A percentile compares a stretch with the other conserved stretches of the same genome.
These are phyloP conservation scores for Liposcelis brunnea DNA, from an alignment of 2,888 invertebrate genomes.

Conservation along the genomic window DNA sequence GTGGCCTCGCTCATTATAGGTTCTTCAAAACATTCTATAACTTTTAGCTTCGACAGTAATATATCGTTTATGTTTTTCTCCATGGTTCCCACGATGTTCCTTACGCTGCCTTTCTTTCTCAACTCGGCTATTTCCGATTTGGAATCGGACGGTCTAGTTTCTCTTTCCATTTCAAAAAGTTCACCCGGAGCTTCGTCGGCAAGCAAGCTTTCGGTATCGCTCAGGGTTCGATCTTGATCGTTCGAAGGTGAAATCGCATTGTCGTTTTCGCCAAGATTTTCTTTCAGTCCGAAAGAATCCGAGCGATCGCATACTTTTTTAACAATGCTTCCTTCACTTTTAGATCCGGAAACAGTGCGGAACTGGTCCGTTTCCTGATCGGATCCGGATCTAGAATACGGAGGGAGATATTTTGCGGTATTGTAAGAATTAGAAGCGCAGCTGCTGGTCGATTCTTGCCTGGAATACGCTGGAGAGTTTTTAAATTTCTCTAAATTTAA, in stretches of 20 bases:
- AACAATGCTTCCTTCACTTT: too few species aligned
- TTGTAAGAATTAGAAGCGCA: slow-evolving; percentile 10
- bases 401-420: slow-evolving; percentile 3
- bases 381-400: background rate
- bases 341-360: too few species aligned
- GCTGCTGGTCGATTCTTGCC: slow-evolving; percentile 11
- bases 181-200: too few species aligned
- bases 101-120: background rate
- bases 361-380: background rate
- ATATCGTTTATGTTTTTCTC: background rate
- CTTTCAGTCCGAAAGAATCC: too few species aligned
- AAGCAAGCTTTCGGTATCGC: too few species aligned
- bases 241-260: too few species aligned
- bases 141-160: too few species aligned
- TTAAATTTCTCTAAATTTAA: slow-evolving; percentile 10
- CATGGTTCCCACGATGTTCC: background rate
- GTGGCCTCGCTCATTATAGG: slow-evolving; percentile 1
- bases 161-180: too few species aligned
- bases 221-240: too few species aligned
- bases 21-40: slow-evolving; percentile 4
- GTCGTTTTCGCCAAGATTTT: too few species aligned
- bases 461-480: slow-evolving; percentile 13
- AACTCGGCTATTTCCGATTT: background rate
- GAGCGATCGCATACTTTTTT: too few species aligned
- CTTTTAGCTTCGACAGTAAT: background rate